phyloP scores from a whole-genome alignment of 2,113 vertebrate species.

The Saimiri boliviensis region DNA sequence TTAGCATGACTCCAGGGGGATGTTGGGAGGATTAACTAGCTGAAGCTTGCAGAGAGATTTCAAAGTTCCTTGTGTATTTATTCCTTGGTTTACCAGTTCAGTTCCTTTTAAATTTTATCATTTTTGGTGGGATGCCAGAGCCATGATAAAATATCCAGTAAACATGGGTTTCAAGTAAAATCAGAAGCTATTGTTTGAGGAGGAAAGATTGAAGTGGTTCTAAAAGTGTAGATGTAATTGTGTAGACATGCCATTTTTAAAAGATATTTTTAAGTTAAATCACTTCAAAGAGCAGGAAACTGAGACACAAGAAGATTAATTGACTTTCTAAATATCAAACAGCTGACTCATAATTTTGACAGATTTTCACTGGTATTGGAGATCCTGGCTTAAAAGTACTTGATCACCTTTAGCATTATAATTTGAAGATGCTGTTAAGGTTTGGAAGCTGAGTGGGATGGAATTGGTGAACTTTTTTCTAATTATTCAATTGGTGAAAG shows the following conservation, averaged over 20 bases:
- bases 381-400: background rate
- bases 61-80: slow-evolving; percentile 43
- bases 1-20: slow-evolving; percentile 8
- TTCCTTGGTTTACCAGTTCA: slow-evolving; percentile 2
- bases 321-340: background rate
- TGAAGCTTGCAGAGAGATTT: slow-evolving; percentile 43
- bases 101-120: slow-evolving; percentile 45
- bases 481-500: background rate
- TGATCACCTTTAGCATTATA: slow-evolving; percentile 9
- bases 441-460: background rate
- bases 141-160: background rate
- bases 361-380: background rate
- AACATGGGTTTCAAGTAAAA: slow-evolving; percentile 45
- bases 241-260: background rate
- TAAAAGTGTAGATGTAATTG: background rate
- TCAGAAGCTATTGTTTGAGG: slow-evolving; percentile 25
- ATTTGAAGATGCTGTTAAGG: background rate
- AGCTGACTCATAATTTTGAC: background rate
- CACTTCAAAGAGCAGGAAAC: slow-evolving; percentile 35
- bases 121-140: slow-evolving; percentile 30
- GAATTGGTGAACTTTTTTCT: background rate
- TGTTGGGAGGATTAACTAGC: background rate
- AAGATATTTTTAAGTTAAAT: background rate
- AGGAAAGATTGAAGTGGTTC: background rate
- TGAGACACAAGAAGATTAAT: background rate